A percentile compares a stretch with the other conserved stretches of the same genome.
phyloP scores from a whole-genome alignment of 2,113 vertebrate species.

The Zapus hudsonius region DNA sequence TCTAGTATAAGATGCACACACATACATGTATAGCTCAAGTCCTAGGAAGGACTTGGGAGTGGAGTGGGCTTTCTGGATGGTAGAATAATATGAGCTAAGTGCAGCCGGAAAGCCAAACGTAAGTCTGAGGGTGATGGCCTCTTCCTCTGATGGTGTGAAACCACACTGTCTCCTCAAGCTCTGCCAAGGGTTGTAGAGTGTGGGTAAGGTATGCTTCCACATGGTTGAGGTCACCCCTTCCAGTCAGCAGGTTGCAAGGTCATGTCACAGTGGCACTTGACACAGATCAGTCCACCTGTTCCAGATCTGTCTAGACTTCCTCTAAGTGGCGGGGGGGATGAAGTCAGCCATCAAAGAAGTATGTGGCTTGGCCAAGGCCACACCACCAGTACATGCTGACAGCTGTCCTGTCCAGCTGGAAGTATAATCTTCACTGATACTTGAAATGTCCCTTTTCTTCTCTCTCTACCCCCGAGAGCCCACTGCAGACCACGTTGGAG shows the following conservation, averaged over 20 bases:
- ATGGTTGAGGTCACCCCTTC: neutral
- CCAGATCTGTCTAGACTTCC: neutral
- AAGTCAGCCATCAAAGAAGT: neutral
- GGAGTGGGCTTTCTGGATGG: neutral
- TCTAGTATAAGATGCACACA: neutral
- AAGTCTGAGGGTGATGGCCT: neutral
- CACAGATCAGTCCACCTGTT: neutral
- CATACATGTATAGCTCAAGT: neutral
- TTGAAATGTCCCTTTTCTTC: neutral
- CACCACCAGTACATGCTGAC: accelerated
- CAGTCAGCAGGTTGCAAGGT: neutral
- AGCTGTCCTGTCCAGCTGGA: neutral
- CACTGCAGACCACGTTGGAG: neutral
- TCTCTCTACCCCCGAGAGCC: neutral
- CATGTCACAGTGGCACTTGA: neutral
- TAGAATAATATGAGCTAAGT: neutral
- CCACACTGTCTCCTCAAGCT: neutral
- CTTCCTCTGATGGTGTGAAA: neutral
- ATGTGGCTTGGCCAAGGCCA: neutral
- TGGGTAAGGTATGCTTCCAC: neutral
- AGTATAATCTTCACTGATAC: neutral
- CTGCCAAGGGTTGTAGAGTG: neutral
- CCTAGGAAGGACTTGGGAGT: neutral
- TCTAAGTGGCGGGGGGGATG: neutral
- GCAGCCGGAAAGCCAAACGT: neutral